A percentile compares a stretch with the other conserved stretches of the same genome.
phyloP scores from a whole-genome alignment of 2,113 vertebrate species.

The Nannobrachium achirus region DNA sequence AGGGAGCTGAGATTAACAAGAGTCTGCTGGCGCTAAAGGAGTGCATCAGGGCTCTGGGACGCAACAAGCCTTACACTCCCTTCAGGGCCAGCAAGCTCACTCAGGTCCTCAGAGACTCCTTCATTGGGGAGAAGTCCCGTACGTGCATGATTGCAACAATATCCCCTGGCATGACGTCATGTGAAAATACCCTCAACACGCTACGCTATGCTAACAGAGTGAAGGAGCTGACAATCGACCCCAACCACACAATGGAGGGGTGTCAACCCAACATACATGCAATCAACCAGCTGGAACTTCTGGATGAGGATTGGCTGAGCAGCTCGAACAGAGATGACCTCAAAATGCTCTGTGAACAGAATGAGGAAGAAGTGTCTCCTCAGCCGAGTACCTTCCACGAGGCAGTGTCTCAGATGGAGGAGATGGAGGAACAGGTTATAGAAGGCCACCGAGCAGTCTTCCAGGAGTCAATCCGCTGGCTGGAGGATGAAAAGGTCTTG shows the following conservation, averaged over 20 bases:
- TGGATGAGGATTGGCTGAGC: conserved; percentile 54
- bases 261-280: conserved; percentile 82
- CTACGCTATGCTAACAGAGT: conserved; percentile 69
- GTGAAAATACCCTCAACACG: conserved; percentile 92
- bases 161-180: conserved; percentile 91
- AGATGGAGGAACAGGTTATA: conserved; percentile 51
- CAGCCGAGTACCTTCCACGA: no score
- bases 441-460: conserved; percentile 90
- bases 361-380: conserved; percentile 84
- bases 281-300: conserved; percentile 84
- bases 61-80: conserved; percentile 34
- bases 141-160: conserved; percentile 94
- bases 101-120: conserved; percentile 91
- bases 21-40: no score
- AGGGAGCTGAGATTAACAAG: no score
- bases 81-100: conserved; percentile 93
- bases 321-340: conserved; percentile 91
- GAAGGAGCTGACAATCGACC: conserved; percentile 87
- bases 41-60: no score
- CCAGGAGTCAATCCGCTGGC: conserved; percentile 91
- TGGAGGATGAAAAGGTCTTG: conserved; percentile 87
- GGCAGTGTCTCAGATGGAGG: no score
- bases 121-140: conserved; percentile 91
- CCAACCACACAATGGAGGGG: conserved; percentile 77
- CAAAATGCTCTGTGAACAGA: conserved; percentile 91